Evolutionary conservation across 2,113 vertebrate species (phyloP), one percentile per base, ranked within the genome.

Genomic region (Passer domesticus): DNA sequence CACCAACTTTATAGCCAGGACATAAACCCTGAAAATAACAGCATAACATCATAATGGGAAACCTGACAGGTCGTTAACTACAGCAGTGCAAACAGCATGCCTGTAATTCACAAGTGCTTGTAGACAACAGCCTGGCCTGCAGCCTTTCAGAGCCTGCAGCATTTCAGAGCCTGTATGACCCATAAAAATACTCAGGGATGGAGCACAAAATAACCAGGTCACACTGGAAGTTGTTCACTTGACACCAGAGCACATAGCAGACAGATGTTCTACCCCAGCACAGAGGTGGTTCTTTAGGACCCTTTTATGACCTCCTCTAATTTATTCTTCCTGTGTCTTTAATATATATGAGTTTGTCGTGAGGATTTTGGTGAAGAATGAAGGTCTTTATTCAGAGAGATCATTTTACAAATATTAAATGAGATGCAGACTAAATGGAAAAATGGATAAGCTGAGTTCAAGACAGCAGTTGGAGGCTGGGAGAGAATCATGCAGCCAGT

Each of bases 21-120:
- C 92, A 89, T 92, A 96, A 96, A 94, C 85, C 90, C 88, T 86
- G 94, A 55, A 94, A 96, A 92, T 78, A 96, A 70, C 55, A 92
- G 75, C 91, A 46, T 76, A 88, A 90, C 92, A 91, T 96, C 92
- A 92, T 93, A 86, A 95, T 90, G 92, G 93, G 92, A 90, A 86
- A 83, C n/a, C 72, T 94, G 94, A 90, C 93, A 95, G 93, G 79
- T 64, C 20, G 7, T 95, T 96, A 94, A 96, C 68, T 93, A 88
- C 78, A 77, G 72, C 85, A 37, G 55, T 83, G 72, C 93, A 83
- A 93, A 90, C 77, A 63, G 74, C 72, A 47, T 20, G 80, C 76
- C 94, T 74, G 12, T 83, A 90, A 90, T 66, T 96, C 85, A 78
- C 47, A n/a, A 44, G 35, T 59, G 47, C 56, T 14, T 28, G 28